Conservation (phyloP, 2,113 vertebrate species). For the Pontoporia blainvillei region DNA sequence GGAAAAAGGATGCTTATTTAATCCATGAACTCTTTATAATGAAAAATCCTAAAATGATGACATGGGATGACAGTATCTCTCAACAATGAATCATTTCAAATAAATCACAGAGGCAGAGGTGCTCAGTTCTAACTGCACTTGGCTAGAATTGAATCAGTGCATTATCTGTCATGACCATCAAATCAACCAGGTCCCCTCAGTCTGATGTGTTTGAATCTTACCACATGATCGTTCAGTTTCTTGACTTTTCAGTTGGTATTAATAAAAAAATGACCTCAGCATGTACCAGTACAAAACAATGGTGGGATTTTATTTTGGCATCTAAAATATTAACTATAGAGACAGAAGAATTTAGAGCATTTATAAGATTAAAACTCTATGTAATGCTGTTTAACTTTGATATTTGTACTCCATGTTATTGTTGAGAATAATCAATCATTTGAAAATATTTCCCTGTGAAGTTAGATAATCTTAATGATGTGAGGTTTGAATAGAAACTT, state of each 20-base stretch:
- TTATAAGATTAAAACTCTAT: background rate
- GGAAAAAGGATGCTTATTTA: constrained; percentile 26
- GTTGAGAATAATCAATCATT: background rate
- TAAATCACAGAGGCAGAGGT: background rate
- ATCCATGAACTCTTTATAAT: background rate
- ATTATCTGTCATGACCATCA: background rate
- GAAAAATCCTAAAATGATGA: background rate
- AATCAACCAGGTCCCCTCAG: background rate
- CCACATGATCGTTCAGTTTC: background rate
- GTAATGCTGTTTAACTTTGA: background rate
- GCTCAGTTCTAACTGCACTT: background rate
- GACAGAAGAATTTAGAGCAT: background rate
- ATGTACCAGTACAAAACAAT: constrained; percentile 13
- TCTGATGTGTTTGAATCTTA: background rate
- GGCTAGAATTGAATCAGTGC: background rate
- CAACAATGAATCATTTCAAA: constrained; percentile 2
- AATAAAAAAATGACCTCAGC: constrained; percentile 11
- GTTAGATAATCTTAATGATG: background rate
- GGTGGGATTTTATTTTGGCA: background rate
- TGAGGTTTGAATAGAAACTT: background rate
- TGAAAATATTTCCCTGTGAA: constrained; percentile 1
- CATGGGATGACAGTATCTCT: background rate
- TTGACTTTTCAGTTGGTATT: constrained; percentile 35
- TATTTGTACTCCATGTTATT: background rate
- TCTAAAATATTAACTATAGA: background rate